These are phyloP conservation scores for Falco peregrinus DNA, from an alignment of 2,797 vertebrate species.

Conservation along the genomic window DNA sequence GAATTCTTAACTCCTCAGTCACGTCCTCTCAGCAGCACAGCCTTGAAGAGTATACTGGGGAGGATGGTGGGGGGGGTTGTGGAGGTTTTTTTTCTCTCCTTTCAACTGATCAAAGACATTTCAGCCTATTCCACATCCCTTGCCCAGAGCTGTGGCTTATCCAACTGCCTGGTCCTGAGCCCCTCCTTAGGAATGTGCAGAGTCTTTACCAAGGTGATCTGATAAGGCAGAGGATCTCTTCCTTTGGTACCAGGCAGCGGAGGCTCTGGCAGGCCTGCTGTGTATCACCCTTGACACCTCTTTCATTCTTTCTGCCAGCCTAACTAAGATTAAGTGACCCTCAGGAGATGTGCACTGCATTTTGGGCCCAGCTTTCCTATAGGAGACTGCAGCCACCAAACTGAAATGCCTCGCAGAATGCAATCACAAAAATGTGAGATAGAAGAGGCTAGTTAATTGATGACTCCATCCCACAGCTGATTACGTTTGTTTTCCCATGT, in stretches of 20 bases:
- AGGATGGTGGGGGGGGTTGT: background rate
- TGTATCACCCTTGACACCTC: conserved; percentile 45
- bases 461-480: background rate
- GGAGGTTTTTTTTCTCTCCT: background rate
- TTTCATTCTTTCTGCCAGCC: conserved; percentile 27
- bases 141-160: conserved; percentile 4
- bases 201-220: background rate
- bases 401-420: background rate
- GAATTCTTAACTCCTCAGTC: background rate
- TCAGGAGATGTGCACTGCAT: background rate
- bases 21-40: background rate
- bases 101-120: conserved; percentile 14
- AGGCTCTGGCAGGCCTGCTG: conserved; percentile 1
- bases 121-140: background rate
- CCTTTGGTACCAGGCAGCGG: background rate
- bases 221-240: background rate
- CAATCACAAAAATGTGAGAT: background rate
- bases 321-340: conserved; percentile 18
- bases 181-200: background rate
- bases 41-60: background rate
- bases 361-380: background rate
- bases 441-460: background rate
- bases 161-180: background rate
- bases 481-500: background rate
- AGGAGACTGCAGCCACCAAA: background rate